These are phyloP conservation scores for Merodon equestris DNA, from an alignment of 2,888 invertebrate species.

Conservation along the genomic window DNA sequence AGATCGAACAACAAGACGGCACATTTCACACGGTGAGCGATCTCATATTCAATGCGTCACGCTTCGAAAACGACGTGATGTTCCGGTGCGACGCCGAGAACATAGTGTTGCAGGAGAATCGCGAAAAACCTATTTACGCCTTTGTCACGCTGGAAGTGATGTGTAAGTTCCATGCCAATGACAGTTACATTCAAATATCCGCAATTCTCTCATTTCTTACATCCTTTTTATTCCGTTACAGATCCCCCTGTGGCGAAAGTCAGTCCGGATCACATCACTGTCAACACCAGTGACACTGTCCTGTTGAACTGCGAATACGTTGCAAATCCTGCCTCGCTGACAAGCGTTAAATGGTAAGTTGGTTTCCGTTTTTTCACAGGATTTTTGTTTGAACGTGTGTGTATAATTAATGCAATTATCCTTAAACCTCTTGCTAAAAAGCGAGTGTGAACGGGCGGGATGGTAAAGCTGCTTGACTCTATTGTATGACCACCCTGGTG, in stretches of 20 bases:
- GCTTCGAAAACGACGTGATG: conserved; percentile 88
- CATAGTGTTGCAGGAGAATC: conserved; percentile 86
- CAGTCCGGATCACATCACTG: conserved; percentile 86
- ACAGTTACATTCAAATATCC: conserved; percentile 3
- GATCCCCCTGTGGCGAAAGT: conserved; percentile 92
- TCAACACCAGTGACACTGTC: conserved; percentile 87
- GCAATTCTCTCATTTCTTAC: conserved; percentile 73
- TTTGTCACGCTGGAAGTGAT: conserved; percentile 88
- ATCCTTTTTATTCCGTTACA: conserved; percentile 75
- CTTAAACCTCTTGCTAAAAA: conserved; percentile 12
- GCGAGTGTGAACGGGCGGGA: too few relatives aligned
- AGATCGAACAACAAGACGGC: conserved; percentile 82
- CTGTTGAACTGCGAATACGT: conserved; percentile 89
- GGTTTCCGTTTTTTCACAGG: too few relatives aligned
- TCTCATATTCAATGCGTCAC: conserved; percentile 88
- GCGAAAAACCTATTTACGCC: conserved; percentile 87
- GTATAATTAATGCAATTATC: conserved; percentile 55
- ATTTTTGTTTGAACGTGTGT: too few relatives aligned
- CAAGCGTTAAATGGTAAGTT: conserved; percentile 86
- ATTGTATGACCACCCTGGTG: too few relatives aligned
- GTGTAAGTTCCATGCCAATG: conserved; percentile 83
- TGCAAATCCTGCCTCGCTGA: conserved; percentile 90
- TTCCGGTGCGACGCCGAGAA: conserved; percentile 91
- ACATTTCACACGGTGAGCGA: conserved; percentile 90
- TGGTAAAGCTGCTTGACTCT: too few relatives aligned